Percentiles rank a stretch among this genome's conserved stretches.
Evolutionary conservation across 2,797 vertebrate genomes (phyloP).

Genomic region (Rhodeus uyekii): DNA sequence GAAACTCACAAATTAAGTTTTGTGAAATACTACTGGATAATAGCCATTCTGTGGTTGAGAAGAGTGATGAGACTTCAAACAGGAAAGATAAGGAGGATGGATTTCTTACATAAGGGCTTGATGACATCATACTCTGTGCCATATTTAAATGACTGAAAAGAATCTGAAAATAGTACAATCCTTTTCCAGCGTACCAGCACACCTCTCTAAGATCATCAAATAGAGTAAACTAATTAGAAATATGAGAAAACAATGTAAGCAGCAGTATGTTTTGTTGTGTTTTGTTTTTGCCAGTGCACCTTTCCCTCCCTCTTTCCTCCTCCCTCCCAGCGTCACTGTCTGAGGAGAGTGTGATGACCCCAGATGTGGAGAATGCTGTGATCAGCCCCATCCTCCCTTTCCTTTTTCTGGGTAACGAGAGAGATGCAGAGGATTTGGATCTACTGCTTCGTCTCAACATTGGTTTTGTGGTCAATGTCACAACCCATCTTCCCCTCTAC

Average conservation of each 20-base stretch:
- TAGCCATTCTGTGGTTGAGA: constrained; percentile 5
- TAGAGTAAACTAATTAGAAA: background rate
- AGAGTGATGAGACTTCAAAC: constrained; percentile 43
- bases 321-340: constrained; percentile 79
- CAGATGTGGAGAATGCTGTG: constrained; percentile 84
- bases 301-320: constrained; percentile 79
- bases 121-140: background rate
- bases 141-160: background rate
- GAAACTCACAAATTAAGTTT: constrained; percentile 29
- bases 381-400: constrained; percentile 86
- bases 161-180: background rate
- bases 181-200: background rate
- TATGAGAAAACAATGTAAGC: background rate
- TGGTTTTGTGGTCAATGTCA: constrained; percentile 85
- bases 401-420: constrained; percentile 84
- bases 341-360: constrained; percentile 79
- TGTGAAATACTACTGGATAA: constrained; percentile 24
- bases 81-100: constrained; percentile 44
- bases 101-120: constrained; percentile 27
- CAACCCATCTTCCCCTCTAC: constrained; percentile 87
- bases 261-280: background rate
- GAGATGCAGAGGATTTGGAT: constrained; percentile 84
- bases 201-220: background rate
- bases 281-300: constrained; percentile 69
- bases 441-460: constrained; percentile 81